phyloP scores from a whole-genome alignment of 64 coral and sea anemone genomes.

The Trachythela sp. region DNA sequence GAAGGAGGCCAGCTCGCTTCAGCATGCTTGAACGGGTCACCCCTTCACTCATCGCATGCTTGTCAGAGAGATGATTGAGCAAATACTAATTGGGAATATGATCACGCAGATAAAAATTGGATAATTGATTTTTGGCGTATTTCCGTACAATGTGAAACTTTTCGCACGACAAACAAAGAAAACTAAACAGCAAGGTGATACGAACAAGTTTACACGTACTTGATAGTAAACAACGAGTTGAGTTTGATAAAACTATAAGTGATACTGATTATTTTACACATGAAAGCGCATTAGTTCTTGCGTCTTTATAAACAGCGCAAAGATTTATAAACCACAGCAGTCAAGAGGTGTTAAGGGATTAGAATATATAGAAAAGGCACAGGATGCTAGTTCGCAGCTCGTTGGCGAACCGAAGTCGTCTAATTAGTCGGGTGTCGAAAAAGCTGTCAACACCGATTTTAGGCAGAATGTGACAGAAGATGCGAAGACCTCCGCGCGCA shows the following conservation, averaged over 20 bases:
- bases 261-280: background rate
- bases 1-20: background rate
- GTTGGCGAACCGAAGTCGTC: background rate
- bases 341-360: background rate
- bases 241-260: background rate
- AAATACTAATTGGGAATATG: background rate
- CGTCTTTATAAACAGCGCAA: background rate
- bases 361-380: background rate
- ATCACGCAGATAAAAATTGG: background rate
- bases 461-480: background rate
- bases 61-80: background rate
- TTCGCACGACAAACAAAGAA: background rate
- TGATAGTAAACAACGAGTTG: background rate
- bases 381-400: background rate
- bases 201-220: background rate
- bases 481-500: background rate
- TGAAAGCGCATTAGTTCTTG: background rate
- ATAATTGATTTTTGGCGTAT: background rate
- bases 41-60: background rate
- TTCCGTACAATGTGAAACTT: background rate
- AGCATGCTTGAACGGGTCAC: conserved; percentile 2
- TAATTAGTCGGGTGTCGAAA: conserved; percentile 3
- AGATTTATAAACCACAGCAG: background rate
- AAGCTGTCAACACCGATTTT: background rate
- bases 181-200: background rate